Percentiles rank a stretch among this genome's conserved stretches.
Evolutionary conservation across 1,140 invertebrate species (phyloP).

Genomic region (Kradibia gibbosae): DNA sequence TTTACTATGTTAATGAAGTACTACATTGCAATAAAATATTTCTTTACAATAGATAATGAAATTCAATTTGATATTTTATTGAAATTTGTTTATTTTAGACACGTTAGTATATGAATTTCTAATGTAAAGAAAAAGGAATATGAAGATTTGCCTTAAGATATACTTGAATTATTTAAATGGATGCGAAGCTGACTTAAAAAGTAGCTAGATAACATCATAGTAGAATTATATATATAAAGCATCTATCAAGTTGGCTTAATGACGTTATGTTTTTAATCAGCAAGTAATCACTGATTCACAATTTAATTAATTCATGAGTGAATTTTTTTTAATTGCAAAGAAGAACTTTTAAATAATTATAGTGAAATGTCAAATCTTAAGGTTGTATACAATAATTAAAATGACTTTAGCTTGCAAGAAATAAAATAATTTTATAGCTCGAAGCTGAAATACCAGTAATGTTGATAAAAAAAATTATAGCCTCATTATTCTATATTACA

Average conservation of each 20-base stretch:
- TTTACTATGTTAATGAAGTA: not conserved
- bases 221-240: constrained; percentile 4
- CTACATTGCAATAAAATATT: not conserved
- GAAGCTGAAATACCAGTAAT: no score
- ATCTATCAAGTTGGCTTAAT: not conserved
- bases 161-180: not conserved
- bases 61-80: not conserved
- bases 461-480: no score
- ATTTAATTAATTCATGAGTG: not conserved
- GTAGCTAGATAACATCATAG: not conserved
- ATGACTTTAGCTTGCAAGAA: no score
- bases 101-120: no score
- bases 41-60: not conserved
- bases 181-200: not conserved
- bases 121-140: no score
- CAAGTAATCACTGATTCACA: not conserved
- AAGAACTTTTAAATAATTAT: not conserved
- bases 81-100: no score
- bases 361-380: not conserved
- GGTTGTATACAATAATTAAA: not conserved
- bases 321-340: not conserved
- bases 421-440: no score
- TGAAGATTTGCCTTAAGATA: not conserved
- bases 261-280: not conserved
- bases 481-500: no score